Evolutionary conservation across 2,113 vertebrate species (phyloP).

Genomic region (Pygoscelis adeliae): DNA sequence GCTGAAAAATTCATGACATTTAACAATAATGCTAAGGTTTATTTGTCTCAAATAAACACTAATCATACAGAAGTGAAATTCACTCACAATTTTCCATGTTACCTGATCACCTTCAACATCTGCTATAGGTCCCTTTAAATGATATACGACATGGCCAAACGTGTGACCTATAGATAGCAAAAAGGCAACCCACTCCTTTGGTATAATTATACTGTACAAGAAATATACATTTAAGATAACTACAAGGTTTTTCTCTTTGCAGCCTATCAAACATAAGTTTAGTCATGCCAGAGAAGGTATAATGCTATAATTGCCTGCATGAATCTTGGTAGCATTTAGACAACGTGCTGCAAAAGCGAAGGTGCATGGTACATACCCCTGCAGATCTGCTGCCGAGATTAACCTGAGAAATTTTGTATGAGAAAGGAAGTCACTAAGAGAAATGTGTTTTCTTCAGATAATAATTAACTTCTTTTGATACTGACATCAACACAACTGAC

Average conservation of each 20-base stretch:
- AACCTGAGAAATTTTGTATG: conserved; percentile 45
- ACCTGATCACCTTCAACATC: not conserved
- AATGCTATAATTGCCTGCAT: conserved; percentile 65
- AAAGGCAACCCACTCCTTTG: conserved; percentile 11
- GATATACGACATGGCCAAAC: not conserved
- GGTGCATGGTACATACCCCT: conserved; percentile 2
- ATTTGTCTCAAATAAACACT: conserved; percentile 4
- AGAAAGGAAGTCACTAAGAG: conserved; percentile 38
- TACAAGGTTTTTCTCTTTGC: conserved; percentile 52
- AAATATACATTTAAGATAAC: conserved; percentile 60
- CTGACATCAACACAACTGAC: conserved; percentile 53
- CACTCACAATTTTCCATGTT: not conserved
- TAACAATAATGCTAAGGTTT: not conserved
- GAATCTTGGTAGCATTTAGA: conserved; percentile 66
- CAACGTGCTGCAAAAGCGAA: conserved; percentile 60
- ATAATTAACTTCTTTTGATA: conserved; percentile 58
- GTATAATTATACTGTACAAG: conserved; percentile 61
- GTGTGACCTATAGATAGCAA: conserved; percentile 21
- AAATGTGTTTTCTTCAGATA: conserved; percentile 55
- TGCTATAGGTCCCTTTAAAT: not conserved
- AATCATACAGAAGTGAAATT: not conserved
- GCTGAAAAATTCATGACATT: not conserved
- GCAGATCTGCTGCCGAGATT: conserved; percentile 46
- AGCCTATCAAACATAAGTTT: conserved; percentile 61
- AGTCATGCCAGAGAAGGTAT: conserved; percentile 30